Base-by-base conservation (phyloP, 2,113 vertebrate genomes). In the Phrynocephalus versicolor region DNA sequence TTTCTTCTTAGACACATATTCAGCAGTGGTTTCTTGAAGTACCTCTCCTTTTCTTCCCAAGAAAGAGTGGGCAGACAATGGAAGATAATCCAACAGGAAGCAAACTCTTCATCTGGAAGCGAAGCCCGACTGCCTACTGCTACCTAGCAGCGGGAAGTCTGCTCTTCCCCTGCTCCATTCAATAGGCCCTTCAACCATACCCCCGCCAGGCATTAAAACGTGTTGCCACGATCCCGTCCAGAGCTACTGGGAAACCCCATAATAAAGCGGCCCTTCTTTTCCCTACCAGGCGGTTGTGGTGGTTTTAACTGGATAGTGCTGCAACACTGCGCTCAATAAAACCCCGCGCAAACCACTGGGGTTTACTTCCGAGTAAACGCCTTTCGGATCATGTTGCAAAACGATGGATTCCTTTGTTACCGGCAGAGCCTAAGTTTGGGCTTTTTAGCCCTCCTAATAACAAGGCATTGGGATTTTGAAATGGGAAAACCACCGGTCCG, bases 401-500 rank as follows among this genome's bases (percentile, higher is more conserved):
- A 97, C 95, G 96, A 96, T 95, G 93, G 95, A 97, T 96, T 96
- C 95, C 95, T 94, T 96, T 96, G 96, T 92, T 94, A 94, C 45
- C n/a, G n/a, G n/a, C 94, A 96, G 89, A 93, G 92, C 84, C 85
- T 87, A 88, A 82, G 92, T 45, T 62, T 65, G 64, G 37, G 57
- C 21, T 39, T 80, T 91, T n/a, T n/a, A n/a, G n/a, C n/a, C n/a
- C n/a, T 84, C 91, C 13, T 78, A 27, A 12, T 25, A 69, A 92
- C 96, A 93, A 93, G 92, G 83, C 90, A 85, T 82, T 90, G 89
- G 21, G 79, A 69, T 80, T 79, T 90, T 88, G 45, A 86, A 89
- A 18, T 7, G 12, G 33, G 85, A 89, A 87, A 92, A 83, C 85
- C 95, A 93, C 85, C 85, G 81, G 90, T 8, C 57, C 78, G 88